Conservation (phyloP, 2,113 vertebrate genomes). For the Anas platyrhynchos region DNA sequence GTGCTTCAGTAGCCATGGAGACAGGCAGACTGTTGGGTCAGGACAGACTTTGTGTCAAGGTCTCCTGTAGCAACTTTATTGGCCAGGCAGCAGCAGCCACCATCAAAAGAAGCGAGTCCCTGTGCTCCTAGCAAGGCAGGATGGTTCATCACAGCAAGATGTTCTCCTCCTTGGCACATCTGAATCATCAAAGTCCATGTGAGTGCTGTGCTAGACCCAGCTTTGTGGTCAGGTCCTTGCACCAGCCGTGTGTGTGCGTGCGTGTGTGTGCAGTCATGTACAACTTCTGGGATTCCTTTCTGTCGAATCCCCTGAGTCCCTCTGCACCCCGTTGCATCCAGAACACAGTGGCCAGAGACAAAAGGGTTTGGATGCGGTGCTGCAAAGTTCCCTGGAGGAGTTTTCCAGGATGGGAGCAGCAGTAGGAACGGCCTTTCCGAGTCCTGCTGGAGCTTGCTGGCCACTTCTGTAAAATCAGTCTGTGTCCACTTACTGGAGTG, state of each 20-base stretch:
- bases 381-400: background rate
- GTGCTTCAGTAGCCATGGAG: background rate
- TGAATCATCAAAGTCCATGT: accelerated
- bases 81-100: accelerated
- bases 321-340: background rate
- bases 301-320: background rate
- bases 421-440: background rate
- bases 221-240: accelerated
- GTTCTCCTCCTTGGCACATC: background rate
- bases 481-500: background rate
- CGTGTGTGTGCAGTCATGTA: accelerated
- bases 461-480: background rate
- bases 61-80: background rate
- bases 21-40: background rate
- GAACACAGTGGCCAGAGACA: background rate
- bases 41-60: background rate
- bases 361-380: background rate
- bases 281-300: background rate
- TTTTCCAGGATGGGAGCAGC: background rate
- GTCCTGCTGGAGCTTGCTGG: background rate
- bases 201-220: background rate
- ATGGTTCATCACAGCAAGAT: background rate
- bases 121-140: background rate
- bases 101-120: background rate
- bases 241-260: too few species aligned